Conservation (phyloP, 2,113 vertebrate genomes). For the Genyomyrus donnyi region DNA sequence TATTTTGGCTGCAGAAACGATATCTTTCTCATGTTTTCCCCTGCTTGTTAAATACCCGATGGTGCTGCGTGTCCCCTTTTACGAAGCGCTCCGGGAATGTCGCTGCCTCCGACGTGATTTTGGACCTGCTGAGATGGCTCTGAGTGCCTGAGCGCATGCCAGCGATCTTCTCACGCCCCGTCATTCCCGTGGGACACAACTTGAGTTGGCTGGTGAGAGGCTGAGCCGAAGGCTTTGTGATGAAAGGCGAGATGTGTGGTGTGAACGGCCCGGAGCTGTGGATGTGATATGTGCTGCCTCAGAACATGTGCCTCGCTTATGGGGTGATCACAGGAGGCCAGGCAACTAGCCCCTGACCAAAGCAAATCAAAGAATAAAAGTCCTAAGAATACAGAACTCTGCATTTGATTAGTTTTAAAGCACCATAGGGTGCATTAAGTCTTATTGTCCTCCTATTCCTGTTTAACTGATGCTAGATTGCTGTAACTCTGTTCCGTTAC, state of each 20-base stretch:
- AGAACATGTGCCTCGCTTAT: not conserved
- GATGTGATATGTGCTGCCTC: not conserved
- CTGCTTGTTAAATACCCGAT: not conserved
- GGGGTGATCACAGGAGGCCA: not conserved
- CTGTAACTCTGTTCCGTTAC: not conserved
- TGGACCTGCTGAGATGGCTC: slow-evolving; percentile 17
- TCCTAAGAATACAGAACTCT: not conserved
- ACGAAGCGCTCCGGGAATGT: not conserved
- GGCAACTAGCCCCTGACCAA: not conserved
- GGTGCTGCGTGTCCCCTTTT: not conserved
- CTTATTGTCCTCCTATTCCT: not conserved
- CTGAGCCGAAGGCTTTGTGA: not conserved
- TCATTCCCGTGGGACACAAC: slow-evolving; percentile 2
- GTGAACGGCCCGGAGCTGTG: not conserved
- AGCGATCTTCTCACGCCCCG: not conserved
- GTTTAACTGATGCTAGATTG: not conserved
- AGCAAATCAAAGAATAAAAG: not conserved
- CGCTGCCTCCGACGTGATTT: not conserved
- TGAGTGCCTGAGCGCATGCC: not conserved
- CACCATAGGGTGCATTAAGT: not conserved
- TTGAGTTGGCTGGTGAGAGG: not conserved
- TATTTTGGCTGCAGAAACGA: not conserved
- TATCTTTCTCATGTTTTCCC: not conserved
- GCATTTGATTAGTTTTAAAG: not conserved
- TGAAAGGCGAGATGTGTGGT: not conserved